Conservation (phyloP, 2,888 invertebrate genomes). For the Isoperla grammatica region DNA sequence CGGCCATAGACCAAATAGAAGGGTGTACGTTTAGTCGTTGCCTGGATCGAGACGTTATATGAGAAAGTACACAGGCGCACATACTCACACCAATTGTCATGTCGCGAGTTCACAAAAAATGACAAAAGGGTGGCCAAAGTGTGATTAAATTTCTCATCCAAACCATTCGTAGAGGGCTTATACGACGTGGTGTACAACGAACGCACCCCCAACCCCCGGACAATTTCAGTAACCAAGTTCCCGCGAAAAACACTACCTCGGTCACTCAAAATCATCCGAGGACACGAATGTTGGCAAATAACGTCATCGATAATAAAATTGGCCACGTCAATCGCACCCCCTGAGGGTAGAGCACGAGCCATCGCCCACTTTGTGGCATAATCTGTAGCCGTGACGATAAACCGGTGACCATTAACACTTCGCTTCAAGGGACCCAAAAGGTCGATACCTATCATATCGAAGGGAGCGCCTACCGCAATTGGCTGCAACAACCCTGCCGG, state of each 20-base stretch:
- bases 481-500: slow-evolving; percentile 23
- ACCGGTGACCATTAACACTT: not conserved
- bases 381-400: not conserved
- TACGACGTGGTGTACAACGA: slow-evolving; percentile 30
- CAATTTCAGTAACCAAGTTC: slow-evolving; percentile 24
- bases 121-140: slow-evolving; percentile 31
- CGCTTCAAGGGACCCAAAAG: slow-evolving; percentile 31
- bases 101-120: slow-evolving; percentile 25
- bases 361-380: slow-evolving; percentile 19
- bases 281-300: slow-evolving; percentile 22
- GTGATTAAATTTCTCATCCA: slow-evolving; percentile 32
- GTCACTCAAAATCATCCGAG: slow-evolving; percentile 27
- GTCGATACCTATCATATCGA: slow-evolving; percentile 26
- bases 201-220: slow-evolving; percentile 18
- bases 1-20: slow-evolving; percentile 5
- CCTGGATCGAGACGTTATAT: slow-evolving; percentile 29
- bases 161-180: slow-evolving; percentile 31
- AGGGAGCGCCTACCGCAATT: slow-evolving; percentile 21
- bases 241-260: slow-evolving; percentile 29
- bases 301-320: slow-evolving; percentile 26
- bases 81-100: slow-evolving; percentile 30
- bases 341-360: slow-evolving; percentile 19
- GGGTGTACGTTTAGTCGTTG: slow-evolving; percentile 27
- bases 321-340: slow-evolving; percentile 26
- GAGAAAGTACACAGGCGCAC: slow-evolving; percentile 26